Percentiles rank a stretch among this genome's conserved stretches.
Evolutionary conservation across 1,140 invertebrate genomes (phyloP).

Genomic region (Bicyclus anynana): DNA sequence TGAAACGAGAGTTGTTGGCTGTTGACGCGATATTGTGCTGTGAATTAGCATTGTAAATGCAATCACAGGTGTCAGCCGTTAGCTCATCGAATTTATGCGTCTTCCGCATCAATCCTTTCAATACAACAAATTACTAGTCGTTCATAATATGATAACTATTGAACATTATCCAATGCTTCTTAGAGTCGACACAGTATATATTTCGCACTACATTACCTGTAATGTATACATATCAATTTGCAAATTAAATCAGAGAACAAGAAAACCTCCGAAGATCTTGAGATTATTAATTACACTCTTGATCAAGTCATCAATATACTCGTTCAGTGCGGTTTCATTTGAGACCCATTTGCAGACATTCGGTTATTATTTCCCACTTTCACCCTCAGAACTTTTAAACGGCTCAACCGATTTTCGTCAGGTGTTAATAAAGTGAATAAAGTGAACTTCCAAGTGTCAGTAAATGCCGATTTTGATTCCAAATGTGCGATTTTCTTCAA

Average conservation of each 20-base stretch:
- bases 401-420: no score
- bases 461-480: no score
- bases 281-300: no score
- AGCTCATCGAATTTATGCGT: conserved; percentile 70
- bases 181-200: background rate
- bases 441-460: no score
- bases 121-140: conserved; percentile 64
- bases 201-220: background rate
- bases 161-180: background rate
- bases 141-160: conserved; percentile 49
- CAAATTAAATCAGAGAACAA: background rate
- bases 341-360: no score
- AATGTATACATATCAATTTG: background rate
- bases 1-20: conserved; percentile 44
- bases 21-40: conserved; percentile 62
- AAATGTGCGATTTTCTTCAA: no score
- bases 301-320: no score
- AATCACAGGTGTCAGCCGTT: conserved; percentile 74
- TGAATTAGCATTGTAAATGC: conserved; percentile 76
- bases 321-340: no score
- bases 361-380: no score
- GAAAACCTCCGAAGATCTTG: no score
- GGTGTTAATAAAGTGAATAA: no score
- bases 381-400: no score
- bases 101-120: conserved; percentile 50